Evolutionary conservation across 2,888 invertebrate genomes (phyloP).

Genomic region (Hydroisotoma schaefferi): DNA sequence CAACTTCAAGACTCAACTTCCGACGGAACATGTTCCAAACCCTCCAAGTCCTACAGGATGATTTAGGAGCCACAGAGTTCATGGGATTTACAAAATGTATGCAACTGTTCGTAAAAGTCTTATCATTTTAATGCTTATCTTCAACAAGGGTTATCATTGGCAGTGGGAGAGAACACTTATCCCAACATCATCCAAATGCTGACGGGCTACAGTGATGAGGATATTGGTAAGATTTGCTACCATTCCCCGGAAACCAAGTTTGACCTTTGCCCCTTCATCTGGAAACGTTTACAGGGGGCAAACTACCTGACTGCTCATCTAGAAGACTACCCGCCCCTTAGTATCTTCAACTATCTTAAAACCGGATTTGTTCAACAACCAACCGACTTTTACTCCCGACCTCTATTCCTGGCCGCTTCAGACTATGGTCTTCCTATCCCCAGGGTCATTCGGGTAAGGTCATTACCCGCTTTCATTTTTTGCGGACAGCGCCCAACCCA

Average conservation of each 20-base stretch:
- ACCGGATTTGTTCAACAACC: slow-evolving; percentile 10
- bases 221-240: background rate
- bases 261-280: slow-evolving; percentile 4
- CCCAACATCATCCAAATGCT: slow-evolving; percentile 4
- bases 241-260: background rate
- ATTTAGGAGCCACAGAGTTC: background rate
- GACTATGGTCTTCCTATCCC: background rate
- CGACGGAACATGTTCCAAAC: slow-evolving; percentile 14
- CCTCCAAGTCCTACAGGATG: background rate
- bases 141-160: too few relatives aligned
- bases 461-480: too few relatives aligned
- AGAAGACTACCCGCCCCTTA: slow-evolving; percentile 2
- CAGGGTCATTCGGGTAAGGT: too few relatives aligned
- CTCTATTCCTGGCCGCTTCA: slow-evolving; percentile 2
- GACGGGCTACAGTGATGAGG: background rate
- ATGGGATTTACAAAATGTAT: slow-evolving; percentile 11
- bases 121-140: too few relatives aligned
- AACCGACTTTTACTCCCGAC: slow-evolving; percentile 1
- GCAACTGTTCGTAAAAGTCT: too few relatives aligned
- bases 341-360: background rate
- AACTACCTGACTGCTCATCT: slow-evolving; percentile 5
- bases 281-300: slow-evolving; percentile 8
- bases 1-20: slow-evolving; percentile 11
- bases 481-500: too few relatives aligned
- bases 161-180: slow-evolving; percentile 10